These are phyloP conservation scores for Parthenolecanium corni DNA, from an alignment of 2,888 invertebrate species.

Conservation along the genomic window DNA sequence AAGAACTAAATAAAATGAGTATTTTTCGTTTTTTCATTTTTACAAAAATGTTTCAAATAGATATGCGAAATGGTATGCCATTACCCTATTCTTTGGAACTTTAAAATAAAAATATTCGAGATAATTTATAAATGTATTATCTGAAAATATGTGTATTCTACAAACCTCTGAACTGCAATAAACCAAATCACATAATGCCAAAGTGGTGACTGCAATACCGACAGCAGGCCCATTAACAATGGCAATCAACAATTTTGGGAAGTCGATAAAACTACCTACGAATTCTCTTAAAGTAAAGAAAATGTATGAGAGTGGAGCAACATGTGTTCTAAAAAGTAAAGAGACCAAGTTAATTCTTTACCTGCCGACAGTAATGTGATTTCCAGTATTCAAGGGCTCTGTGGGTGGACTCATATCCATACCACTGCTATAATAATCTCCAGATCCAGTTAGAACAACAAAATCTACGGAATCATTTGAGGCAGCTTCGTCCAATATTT, in stretches of 20 bases:
- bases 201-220: slow-evolving; percentile 75
- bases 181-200: slow-evolving; percentile 76
- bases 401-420: slow-evolving; percentile 4
- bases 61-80: too few species aligned
- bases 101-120: too few species aligned
- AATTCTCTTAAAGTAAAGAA: not conserved
- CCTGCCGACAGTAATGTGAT: not conserved
- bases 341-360: not conserved
- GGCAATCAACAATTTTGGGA: slow-evolving; percentile 71
- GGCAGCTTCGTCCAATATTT: slow-evolving; percentile 1
- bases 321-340: not conserved
- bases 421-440: slow-evolving; percentile 18
- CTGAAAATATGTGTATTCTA: too few species aligned
- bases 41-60: too few species aligned
- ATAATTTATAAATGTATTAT: too few species aligned
- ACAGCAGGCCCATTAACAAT: slow-evolving; percentile 90
- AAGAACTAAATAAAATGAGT: too few species aligned
- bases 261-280: slow-evolving; percentile 16
- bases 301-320: not conserved
- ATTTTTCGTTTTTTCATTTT: too few species aligned
- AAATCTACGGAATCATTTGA: slow-evolving; percentile 1
- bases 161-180: slow-evolving; percentile 72
- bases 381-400: not conserved
- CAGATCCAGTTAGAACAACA: slow-evolving; percentile 13
- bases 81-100: too few species aligned